Evolutionary conservation across 2,113 vertebrate genomes (phyloP), one percentile per base, ranked within the genome.

Genomic region (Amblyopsis rosae): DNA sequence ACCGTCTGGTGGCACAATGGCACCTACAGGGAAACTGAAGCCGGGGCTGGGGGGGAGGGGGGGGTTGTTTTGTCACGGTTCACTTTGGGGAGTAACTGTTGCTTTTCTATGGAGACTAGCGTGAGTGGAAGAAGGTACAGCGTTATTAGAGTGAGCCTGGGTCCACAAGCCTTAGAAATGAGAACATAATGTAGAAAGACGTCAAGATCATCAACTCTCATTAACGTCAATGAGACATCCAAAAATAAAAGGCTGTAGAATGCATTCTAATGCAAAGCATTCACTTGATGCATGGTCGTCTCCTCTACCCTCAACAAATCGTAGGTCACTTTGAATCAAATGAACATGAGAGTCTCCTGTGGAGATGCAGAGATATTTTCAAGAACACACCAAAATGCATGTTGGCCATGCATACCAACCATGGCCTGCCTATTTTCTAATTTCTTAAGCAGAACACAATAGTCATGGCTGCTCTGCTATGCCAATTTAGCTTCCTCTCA

Each of bases 1-100:
- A 65, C 81, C 87, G 83, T 86, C 81, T 86, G 85, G 77, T 78
- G 57, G 57, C 65, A 33, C 15, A 64, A 62, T 15, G n/a, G 70
- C 9, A 59, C 69, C 66, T 59, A 70, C 62, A 53, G 35, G 51
- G 79, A 69, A 69, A 75, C 65, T 62, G 15, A 53, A 53, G 17
- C 19, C 12, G 17, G 55, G 49, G 56, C 12, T 26, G 26, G 26
- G 49, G 59, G n/a, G 17, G 56, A 10, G 8, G 55, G 9, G 56
- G 32, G 11, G 60, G 62, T 67, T 72, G 60, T 71, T 74, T 65
- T 72, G 60, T 63, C 1, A 12, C 26, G 32, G 19, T 9, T 41
- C 60, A 48, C 16, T 12, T 59, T 59, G 63, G 63, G 33, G 60
- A 60, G 61, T 61, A 48, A 4, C 7, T 61, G 50, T 70, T 58